Conservation (phyloP, 2,888 invertebrate genomes). For the Neoascia interrupta region DNA sequence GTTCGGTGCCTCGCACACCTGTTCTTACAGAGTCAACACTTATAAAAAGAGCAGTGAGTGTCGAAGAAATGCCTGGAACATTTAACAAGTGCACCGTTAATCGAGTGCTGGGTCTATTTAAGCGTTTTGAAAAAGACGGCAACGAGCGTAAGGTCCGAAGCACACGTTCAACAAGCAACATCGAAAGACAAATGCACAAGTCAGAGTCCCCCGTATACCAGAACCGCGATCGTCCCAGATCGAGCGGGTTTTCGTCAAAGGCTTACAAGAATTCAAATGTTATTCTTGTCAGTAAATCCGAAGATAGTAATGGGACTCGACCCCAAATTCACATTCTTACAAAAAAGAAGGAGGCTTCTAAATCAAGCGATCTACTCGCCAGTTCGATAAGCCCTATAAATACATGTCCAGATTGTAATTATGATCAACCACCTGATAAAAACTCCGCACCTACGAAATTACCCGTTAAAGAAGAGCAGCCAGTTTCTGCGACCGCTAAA, state of each 20-base stretch:
- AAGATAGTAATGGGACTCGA: conserved; percentile 33
- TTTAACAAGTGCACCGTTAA: conserved; percentile 86
- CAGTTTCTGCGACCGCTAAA: conserved; percentile 77
- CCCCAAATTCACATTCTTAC: conserved; percentile 48
- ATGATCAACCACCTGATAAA: conserved; percentile 52
- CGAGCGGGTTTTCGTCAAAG: conserved; percentile 70
- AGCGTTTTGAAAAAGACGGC: conserved; percentile 85
- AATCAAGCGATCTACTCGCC: conserved; percentile 9
- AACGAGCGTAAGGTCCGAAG: conserved; percentile 76
- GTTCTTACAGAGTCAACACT: conserved; percentile 84
- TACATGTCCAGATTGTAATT: conserved; percentile 70
- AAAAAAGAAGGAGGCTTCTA: conserved; percentile 39
- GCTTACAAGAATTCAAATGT: conserved; percentile 79
- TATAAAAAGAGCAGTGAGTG: conserved; percentile 86
- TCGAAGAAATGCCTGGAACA: conserved; percentile 83
- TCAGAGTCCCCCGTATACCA: conserved; percentile 75
- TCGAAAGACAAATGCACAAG: conserved; percentile 76
- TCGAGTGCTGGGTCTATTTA: conserved; percentile 88
- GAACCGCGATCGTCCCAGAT: conserved; percentile 72
- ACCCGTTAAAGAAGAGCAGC: conserved; percentile 78
- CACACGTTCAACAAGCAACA: conserved; percentile 78
- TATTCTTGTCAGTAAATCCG: conserved; percentile 75
- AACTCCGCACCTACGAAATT: conserved; percentile 71
- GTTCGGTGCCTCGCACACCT: conserved; percentile 83
- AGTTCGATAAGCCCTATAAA: not conserved